Conservation (phyloP, 1,140 invertebrate species). For the Trachelipus rathkii region DNA sequence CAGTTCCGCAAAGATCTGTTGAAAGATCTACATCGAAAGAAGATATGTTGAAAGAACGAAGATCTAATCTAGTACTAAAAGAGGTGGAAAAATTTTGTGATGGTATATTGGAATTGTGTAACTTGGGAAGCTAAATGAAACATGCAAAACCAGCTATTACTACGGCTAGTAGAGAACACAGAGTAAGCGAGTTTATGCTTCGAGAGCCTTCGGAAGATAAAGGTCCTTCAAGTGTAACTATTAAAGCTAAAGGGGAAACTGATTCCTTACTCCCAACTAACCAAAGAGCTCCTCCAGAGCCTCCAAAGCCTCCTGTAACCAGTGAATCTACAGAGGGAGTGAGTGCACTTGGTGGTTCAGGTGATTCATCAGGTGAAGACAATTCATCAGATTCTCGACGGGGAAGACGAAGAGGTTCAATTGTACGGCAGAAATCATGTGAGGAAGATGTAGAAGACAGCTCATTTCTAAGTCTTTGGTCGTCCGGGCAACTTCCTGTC, state of each 20-base stretch:
- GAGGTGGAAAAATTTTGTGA: not conserved
- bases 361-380: slow-evolving; percentile 41
- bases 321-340: not conserved
- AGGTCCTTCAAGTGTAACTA: not conserved
- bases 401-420: slow-evolving; percentile 33
- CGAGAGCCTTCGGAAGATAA: not conserved
- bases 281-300: not conserved
- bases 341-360: not conserved
- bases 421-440: slow-evolving; percentile 45
- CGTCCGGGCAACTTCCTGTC: slow-evolving; percentile 29
- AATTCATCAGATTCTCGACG: slow-evolving; percentile 22
- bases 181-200: not conserved
- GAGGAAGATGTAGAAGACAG: slow-evolving; percentile 37
- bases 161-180: not conserved
- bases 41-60: not conserved
- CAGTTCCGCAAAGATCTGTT: not conserved
- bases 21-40: slow-evolving; percentile 3
- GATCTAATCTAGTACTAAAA: not conserved
- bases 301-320: not conserved
- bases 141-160: not conserved
- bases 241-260: not conserved
- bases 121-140: not conserved
- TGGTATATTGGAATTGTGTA: no score
- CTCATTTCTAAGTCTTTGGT: slow-evolving; percentile 33
- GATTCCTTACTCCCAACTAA: not conserved